A percentile compares a stretch with the other conserved stretches of the same genome.
Evolutionary conservation across 2,797 vertebrate species (phyloP).

Genomic region (Mormyrus proboscirostris): DNA sequence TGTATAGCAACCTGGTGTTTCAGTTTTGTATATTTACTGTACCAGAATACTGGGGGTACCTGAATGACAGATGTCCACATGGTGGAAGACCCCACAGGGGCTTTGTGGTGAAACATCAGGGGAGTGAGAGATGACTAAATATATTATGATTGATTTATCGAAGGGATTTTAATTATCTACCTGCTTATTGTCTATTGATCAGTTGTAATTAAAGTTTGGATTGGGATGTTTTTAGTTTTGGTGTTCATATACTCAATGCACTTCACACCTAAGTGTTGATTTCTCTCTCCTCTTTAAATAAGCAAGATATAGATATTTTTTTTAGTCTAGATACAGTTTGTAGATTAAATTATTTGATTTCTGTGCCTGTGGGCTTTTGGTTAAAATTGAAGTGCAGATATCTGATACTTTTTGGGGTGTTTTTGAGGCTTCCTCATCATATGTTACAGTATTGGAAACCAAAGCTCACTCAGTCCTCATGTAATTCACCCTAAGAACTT

Average conservation of each 20-base stretch:
- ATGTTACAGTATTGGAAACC: neutral
- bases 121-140: neutral
- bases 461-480: too few relatives aligned
- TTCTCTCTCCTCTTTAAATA: neutral
- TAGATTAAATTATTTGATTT: neutral
- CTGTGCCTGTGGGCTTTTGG: neutral
- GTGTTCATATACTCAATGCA: neutral
- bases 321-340: neutral
- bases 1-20: neutral
- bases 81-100: neutral
- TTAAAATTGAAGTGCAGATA: neutral
- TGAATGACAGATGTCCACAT: neutral
- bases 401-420: neutral
- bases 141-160: neutral
- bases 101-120: neutral
- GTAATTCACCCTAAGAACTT: too few relatives aligned
- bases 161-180: neutral
- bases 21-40: neutral
- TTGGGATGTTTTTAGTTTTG: neutral
- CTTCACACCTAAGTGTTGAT: neutral
- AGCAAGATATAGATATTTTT: neutral
- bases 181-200: neutral
- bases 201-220: neutral
- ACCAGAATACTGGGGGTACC: neutral
- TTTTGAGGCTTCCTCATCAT: neutral